phyloP scores from a whole-genome alignment of 2,113 vertebrate species.

The Nesoenas mayeri region DNA sequence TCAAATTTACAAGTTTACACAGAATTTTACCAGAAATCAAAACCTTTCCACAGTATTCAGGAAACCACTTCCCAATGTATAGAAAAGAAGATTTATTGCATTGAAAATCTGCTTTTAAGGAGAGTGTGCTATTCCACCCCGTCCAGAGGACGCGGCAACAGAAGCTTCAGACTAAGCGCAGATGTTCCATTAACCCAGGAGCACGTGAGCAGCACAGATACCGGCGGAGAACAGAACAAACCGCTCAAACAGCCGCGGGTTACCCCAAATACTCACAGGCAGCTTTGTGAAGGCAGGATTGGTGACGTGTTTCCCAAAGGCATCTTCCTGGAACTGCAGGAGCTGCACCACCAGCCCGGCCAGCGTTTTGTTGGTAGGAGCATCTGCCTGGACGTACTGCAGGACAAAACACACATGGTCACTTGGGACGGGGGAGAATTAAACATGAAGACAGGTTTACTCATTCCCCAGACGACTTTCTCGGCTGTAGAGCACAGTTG shows the following conservation, averaged over 20 bases:
- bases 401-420: slow-evolving; percentile 9
- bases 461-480: background rate
- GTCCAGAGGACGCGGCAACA: fast-evolving
- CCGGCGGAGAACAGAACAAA: fast-evolving
- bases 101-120: fast-evolving
- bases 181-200: fast-evolving
- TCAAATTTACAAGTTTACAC: background rate
- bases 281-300: slow-evolving; percentile 98
- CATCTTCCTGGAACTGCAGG: slow-evolving; percentile 98
- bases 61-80: fast-evolving
- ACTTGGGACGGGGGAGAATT: background rate
- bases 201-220: fast-evolving
- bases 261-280: slow-evolving; percentile 81
- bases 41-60: background rate
- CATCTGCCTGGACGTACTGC: slow-evolving; percentile 95
- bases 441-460: fast-evolving
- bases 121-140: background rate
- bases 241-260: fast-evolving
- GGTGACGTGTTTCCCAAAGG: slow-evolving; percentile 95
- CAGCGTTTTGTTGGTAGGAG: slow-evolving; percentile 93
- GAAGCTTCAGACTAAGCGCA: too few relatives aligned
- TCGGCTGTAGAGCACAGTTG: fast-evolving
- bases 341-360: slow-evolving; percentile 93
- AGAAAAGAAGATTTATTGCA: background rate
- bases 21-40: background rate